Percentiles rank a stretch among this genome's conserved stretches.
Evolutionary conservation across 2,888 invertebrate genomes (phyloP).

Genomic region (Ophonus ardosiacus): DNA sequence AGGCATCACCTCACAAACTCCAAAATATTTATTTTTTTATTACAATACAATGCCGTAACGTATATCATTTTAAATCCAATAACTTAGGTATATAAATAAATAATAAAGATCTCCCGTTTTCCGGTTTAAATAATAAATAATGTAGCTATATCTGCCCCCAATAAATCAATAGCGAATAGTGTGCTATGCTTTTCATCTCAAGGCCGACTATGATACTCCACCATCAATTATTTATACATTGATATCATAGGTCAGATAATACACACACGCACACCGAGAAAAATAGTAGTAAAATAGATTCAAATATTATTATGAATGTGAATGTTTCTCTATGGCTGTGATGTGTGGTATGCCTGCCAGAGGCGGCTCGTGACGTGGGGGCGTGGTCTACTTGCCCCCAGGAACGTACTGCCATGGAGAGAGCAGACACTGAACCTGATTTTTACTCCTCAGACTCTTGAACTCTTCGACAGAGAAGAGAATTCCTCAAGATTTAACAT

Average conservation of each 20-base stretch:
- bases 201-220: neutral
- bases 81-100: too few relatives aligned
- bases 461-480: slow-evolving; percentile 12
- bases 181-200: neutral
- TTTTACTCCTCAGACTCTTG: slow-evolving; percentile 16
- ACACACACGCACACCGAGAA: neutral
- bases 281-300: neutral
- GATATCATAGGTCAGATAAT: neutral
- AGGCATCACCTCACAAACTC: too few relatives aligned
- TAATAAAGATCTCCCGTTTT: neutral
- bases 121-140: neutral
- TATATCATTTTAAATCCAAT: too few relatives aligned
- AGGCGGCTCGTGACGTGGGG: slow-evolving; percentile 34
- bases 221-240: neutral
- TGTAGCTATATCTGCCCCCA: neutral
- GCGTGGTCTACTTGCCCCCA: neutral
- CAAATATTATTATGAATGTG: neutral
- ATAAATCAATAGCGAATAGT: slow-evolving; percentile 8
- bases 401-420: neutral
- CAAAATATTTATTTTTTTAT: too few relatives aligned
- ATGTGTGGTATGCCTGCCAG: neutral
- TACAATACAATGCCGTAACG: too few relatives aligned
- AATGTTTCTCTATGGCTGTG: neutral
- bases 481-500: neutral
- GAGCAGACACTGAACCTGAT: slow-evolving; percentile 20